Conservation (phyloP, 2,113 vertebrate species). For the Poeciliopsis occidentalis region DNA sequence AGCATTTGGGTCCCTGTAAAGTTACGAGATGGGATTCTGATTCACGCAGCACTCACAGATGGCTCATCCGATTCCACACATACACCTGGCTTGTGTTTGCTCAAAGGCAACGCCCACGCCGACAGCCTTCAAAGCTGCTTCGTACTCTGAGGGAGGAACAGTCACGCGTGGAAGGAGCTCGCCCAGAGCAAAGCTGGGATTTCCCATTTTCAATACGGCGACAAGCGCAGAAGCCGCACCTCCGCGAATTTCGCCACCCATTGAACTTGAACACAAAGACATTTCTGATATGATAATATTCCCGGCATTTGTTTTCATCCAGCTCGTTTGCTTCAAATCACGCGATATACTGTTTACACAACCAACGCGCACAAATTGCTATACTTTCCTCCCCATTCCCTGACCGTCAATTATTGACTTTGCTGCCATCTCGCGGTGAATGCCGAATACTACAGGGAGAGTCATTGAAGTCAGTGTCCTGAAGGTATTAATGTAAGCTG, state of each 20-base stretch:
- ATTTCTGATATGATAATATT: neutral
- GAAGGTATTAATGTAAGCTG: neutral
- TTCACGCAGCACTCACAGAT: neutral
- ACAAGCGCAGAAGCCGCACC: neutral
- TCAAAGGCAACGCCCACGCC: neutral
- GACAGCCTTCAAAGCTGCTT: conserved; percentile 20
- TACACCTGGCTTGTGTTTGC: neutral
- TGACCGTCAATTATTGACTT: neutral
- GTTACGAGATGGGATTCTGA: neutral
- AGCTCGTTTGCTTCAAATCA: neutral
- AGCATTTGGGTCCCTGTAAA: neutral
- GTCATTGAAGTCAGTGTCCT: neutral
- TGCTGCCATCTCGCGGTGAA: conserved; percentile 57
- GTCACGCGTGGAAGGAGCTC: conserved; percentile 47
- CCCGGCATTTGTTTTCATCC: neutral
- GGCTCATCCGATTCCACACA: conserved; percentile 5
- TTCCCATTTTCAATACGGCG: neutral
- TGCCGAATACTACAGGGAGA: neutral
- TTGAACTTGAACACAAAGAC: neutral
- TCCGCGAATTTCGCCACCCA: neutral
- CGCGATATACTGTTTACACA: conserved; percentile 8
- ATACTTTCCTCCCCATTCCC: neutral
- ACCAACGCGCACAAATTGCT: neutral
- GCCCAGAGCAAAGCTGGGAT: neutral
- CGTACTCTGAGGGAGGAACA: conserved; percentile 20